Base-by-base conservation (phyloP, 2,888 invertebrate genomes). In the Lasius platythorax region DNA sequence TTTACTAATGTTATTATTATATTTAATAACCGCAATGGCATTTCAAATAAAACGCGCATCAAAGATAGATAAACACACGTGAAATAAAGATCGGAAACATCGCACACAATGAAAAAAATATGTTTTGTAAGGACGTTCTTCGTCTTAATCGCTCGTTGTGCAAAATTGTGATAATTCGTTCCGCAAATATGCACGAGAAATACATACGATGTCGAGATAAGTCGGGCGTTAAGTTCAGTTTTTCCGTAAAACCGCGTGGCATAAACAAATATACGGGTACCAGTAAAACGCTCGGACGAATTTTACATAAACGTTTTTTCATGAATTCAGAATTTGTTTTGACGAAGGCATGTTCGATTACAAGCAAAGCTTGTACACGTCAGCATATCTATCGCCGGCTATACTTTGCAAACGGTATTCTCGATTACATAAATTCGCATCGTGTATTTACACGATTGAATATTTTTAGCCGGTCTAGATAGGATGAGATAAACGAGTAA, bases 401-500 rank as follows among this genome's bases (percentile, higher is more conserved):
- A 3, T n/a, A 40, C 18, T 0, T 46, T 18, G 33, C 18, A 5
- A 56, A 40, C 15, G 11, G 4, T 15, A 15, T 50, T 18, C 70
- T 9, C 53, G 70, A 6, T 73, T 73, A 73, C 46, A 23, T 79
- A 72, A 72, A 61, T 72, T 68, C 8, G 23, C 56, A 15, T 11
- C 9, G 15, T 6, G 12, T 37, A 53, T 53, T n/a, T 53, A n/a
- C 8, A n/a, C 18, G 6, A 18, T 18, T 50, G 6, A 50, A 50
- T 18, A 66, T 53, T 43, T 30, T 43, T 30, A n/a, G 23, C 3
- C 6, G 3, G 11, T n/a, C 8, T 23, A 33, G 3, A 53, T 12
- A 12, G 15, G 3, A 28, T 23, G n/a, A 72, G 58, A 28, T 23
- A 28, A 70, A 33, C 58, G 28, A 37, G 46, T 43, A n/a, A 8